Conservation (phyloP, 1,140 invertebrate genomes). For the Charaxes varanes region DNA sequence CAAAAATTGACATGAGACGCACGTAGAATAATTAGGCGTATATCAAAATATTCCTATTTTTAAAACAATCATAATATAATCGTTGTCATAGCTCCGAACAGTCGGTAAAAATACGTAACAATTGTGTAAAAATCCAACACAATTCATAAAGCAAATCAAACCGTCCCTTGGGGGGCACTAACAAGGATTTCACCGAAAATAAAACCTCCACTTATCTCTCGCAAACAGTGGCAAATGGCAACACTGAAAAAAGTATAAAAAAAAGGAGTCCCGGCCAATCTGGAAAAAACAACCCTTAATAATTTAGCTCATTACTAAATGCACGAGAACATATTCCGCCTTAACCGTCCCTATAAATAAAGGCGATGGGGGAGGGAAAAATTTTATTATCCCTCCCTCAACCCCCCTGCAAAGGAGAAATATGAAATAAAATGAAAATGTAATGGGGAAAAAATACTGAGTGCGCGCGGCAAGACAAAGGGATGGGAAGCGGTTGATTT, state of each 20-base stretch:
- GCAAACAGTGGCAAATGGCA: slow-evolving; percentile 34
- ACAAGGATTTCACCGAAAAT: slow-evolving; percentile 29
- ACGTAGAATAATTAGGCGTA: too few species aligned
- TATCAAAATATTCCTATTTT: too few species aligned
- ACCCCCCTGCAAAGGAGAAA: slow-evolving; percentile 61
- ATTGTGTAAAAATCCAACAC: slow-evolving; percentile 5
- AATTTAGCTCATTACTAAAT: slow-evolving; percentile 68
- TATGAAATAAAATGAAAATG: slow-evolving; percentile 74
- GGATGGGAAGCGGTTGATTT: slow-evolving; percentile 31
- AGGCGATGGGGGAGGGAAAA: slow-evolving; percentile 60
- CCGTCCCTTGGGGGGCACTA: slow-evolving; percentile 13
- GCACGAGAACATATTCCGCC: slow-evolving; percentile 66
- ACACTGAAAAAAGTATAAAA: slow-evolving; percentile 33
- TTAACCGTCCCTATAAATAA: slow-evolving; percentile 68
- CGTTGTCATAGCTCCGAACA: too few species aligned
- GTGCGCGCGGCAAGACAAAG: slow-evolving; percentile 62
- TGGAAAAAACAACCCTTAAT: slow-evolving; percentile 62
- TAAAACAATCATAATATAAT: too few species aligned
- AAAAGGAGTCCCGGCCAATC: slow-evolving; percentile 37
- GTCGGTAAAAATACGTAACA: slow-evolving; percentile 7
- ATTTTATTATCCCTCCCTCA: slow-evolving; percentile 64
- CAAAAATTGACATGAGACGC: too few species aligned
- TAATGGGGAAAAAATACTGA: slow-evolving; percentile 72
- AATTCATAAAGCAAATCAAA: slow-evolving; percentile 27
- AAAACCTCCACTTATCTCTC: slow-evolving; percentile 48